Conservation (phyloP, 1,140 invertebrate species). For the Hylaeus volcanicus region DNA sequence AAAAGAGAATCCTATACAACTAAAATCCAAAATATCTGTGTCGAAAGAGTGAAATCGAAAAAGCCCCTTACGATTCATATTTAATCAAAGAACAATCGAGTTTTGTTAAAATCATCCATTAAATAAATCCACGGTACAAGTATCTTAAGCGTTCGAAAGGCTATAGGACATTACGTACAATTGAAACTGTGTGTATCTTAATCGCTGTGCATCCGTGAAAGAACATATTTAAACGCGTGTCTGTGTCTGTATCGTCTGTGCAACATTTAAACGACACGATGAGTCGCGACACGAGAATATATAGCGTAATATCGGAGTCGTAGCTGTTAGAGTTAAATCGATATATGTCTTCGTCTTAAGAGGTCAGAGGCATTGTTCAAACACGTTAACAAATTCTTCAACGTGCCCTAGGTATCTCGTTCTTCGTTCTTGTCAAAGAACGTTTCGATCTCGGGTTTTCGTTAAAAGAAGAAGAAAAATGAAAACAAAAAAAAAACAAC, state of each 20-base stretch:
- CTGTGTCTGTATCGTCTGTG: conserved; percentile 31
- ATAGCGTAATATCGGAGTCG: conserved; percentile 3
- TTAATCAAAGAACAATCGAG: too few species aligned
- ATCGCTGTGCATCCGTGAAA: conserved; percentile 38
- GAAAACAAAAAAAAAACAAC: too few species aligned
- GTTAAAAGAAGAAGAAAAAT: too few species aligned
- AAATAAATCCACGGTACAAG: too few species aligned
- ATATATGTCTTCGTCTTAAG: conserved; percentile 17
- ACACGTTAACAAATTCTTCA: too few species aligned
- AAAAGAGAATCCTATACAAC: too few species aligned
- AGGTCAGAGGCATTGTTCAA: background rate
- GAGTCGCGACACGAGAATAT: conserved; percentile 9
- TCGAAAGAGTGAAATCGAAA: too few species aligned
- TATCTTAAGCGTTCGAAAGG: conserved; percentile 28
- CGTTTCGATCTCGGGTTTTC: too few species aligned
- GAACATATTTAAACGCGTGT: conserved; percentile 44
- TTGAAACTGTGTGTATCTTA: conserved; percentile 40
- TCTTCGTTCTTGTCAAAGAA: background rate
- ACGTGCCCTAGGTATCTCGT: too few species aligned
- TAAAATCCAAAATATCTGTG: too few species aligned
- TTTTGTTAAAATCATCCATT: too few species aligned
- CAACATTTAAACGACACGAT: conserved; percentile 25
- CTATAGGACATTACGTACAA: conserved; percentile 33
- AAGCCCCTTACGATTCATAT: too few species aligned
- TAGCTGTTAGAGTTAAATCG: conserved; percentile 28